Base-by-base conservation (phyloP, 2,888 invertebrate genomes). In the Diplazon laetatorius region DNA sequence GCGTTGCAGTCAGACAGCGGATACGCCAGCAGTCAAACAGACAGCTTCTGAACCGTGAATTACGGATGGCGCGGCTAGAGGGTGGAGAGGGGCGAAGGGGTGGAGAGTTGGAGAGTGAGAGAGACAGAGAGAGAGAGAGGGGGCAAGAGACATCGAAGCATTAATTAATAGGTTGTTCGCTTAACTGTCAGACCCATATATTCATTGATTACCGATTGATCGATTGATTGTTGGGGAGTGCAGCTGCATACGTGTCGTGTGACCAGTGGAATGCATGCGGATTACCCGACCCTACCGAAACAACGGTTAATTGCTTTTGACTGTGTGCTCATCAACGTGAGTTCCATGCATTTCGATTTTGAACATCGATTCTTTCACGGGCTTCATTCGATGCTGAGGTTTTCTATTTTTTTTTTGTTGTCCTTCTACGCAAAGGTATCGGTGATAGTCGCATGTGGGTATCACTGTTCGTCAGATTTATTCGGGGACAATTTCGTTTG, bases 151-250 rank as follows among this genome's bases (percentile, higher is more conserved):
- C 30, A 16, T 22, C 30, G 55, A 55, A 14, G 71, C 35, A 63
- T 71, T 65, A 65, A 57, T 63, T 57, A 65, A 55, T 46, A 63
- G 72, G 14, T 25, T 57, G 37, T 72, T 57, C 46, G 57, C 55
- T 57, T 55, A 65, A 65, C 46, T 16, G 55, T 44, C 35, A 12
- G 25, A 22, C 20, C 10, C 20, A 16, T 39, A 57, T 55, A 63
- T 57, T 55, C 20, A 57, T 69, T 30, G 18, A 63, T 55, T 57
- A 39, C 46, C 22, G 30, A 59, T 22, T 22, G 48, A 22, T 50
- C 35, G 55, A 75, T 46, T 46, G 55, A 69, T 75, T 48, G 55
- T 55, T 20, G 44, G 14, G 48, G 39, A 20, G 25, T 22, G 42
- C 42, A 14, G 62, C 20, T 20, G 50, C 20, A 42, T 44, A 44